Evolutionary conservation across 2,113 vertebrate genomes (phyloP).

Genomic region (Odontesthes bonariensis): DNA sequence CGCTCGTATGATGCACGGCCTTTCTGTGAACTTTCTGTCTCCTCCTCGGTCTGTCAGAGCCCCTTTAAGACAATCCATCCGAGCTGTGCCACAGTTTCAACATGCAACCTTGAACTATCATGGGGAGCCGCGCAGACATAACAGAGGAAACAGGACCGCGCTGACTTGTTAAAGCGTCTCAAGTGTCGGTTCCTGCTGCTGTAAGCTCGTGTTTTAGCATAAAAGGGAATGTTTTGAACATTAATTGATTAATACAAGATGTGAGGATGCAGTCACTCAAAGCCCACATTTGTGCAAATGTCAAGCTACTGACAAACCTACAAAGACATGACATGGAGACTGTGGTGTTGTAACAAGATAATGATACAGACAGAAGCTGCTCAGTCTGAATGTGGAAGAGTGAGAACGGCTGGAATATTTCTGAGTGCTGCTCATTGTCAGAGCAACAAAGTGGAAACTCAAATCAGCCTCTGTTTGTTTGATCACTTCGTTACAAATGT

Average conservation of each 20-base stretch:
- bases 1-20: slow-evolving; percentile 18
- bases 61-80: slow-evolving; percentile 30
- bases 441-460: too few relatives aligned
- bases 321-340: slow-evolving; percentile 26
- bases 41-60: slow-evolving; percentile 8
- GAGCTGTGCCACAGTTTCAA: slow-evolving; percentile 14
- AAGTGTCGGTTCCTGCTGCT: not conserved
- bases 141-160: slow-evolving; percentile 15
- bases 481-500: too few relatives aligned
- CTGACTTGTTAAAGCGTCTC: slow-evolving; percentile 9
- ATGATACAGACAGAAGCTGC: slow-evolving; percentile 4
- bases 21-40: slow-evolving; percentile 34
- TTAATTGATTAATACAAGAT: slow-evolving; percentile 17
- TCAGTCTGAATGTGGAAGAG: not conserved
- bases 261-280: not conserved
- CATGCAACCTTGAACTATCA: slow-evolving; percentile 47
- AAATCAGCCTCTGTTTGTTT: too few relatives aligned
- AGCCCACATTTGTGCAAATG: slow-evolving; percentile 1
- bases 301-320: slow-evolving; percentile 3
- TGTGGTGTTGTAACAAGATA: not conserved
- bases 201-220: not conserved
- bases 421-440: too few relatives aligned
- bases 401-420: not conserved
- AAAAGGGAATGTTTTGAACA: slow-evolving; percentile 9
- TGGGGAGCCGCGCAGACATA: slow-evolving; percentile 38